A percentile compares a stretch with the other conserved stretches of the same genome.
phyloP scores from a whole-genome alignment of 2,113 vertebrate genomes.

The Merops nubicus region DNA sequence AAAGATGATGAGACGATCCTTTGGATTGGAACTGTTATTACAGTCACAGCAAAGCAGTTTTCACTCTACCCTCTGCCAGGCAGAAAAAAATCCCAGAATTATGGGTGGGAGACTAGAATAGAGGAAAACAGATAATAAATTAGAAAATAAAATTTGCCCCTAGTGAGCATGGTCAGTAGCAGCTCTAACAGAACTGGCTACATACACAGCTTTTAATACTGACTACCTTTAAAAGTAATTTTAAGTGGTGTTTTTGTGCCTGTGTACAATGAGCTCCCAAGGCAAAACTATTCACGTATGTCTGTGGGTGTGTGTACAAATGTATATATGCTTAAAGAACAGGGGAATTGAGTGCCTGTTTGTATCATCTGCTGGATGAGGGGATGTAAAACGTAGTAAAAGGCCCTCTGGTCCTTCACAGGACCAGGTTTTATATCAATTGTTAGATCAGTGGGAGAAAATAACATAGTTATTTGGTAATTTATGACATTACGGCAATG shows the following conservation, averaged over 20 bases:
- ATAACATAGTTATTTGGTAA: not conserved
- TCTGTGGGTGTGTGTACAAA: not conserved
- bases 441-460: slow-evolving; percentile 1
- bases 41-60: not conserved
- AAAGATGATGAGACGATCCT: not conserved
- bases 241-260: not conserved
- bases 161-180: slow-evolving; percentile 28
- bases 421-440: not conserved
- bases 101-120: not conserved
- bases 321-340: not conserved
- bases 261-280: not conserved
- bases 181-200: slow-evolving; percentile 10
- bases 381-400: not conserved
- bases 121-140: slow-evolving; percentile 47
- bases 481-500: not conserved
- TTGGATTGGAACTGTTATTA: not conserved
- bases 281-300: not conserved
- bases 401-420: not conserved
- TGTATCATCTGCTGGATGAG: not conserved
- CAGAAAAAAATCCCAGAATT: slow-evolving; percentile 33
- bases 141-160: not conserved
- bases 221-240: slow-evolving; percentile 47
- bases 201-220: not conserved
- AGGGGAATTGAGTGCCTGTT: not conserved
- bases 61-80: not conserved